A percentile compares a stretch with the other conserved stretches of the same genome.
These are phyloP conservation scores for Sylvilagus floridanus DNA, from an alignment of 2,797 vertebrate genomes.

Conservation along the genomic window DNA sequence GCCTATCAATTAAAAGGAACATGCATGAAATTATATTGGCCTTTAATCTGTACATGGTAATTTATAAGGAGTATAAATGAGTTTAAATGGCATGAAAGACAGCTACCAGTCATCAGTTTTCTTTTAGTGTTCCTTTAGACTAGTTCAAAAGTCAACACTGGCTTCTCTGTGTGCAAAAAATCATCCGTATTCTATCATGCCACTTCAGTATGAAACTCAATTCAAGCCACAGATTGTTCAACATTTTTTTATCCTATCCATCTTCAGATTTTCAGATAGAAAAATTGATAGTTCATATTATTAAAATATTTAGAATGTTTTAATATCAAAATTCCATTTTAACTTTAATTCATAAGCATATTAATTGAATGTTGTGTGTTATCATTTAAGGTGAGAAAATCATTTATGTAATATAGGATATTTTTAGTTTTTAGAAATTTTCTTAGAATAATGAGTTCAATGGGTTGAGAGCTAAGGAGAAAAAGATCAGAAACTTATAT, in stretches of 20 bases:
- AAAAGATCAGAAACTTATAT: neutral
- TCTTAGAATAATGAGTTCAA: neutral
- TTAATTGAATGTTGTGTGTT: neutral
- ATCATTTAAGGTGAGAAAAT: neutral
- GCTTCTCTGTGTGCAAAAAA: neutral
- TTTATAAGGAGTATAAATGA: neutral
- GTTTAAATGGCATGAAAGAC: neutral
- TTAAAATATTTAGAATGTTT: neutral
- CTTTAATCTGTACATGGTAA: neutral
- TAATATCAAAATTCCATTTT: neutral
- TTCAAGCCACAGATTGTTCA: neutral
- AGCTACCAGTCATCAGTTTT: neutral
- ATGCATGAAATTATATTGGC: neutral
- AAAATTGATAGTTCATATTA: neutral
- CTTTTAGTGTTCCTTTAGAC: neutral
- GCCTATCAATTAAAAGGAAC: constrained; percentile 19
- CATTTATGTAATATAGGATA: neutral
- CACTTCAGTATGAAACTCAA: neutral
- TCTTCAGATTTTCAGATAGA: neutral
- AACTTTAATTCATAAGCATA: neutral
- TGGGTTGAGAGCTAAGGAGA: neutral
- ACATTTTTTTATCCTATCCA: neutral
- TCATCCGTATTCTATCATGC: neutral
- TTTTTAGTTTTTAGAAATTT: neutral
- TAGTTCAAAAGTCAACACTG: neutral